phyloP scores from a whole-genome alignment of 2,113 vertebrate genomes.

The Capreolus pygargus region DNA sequence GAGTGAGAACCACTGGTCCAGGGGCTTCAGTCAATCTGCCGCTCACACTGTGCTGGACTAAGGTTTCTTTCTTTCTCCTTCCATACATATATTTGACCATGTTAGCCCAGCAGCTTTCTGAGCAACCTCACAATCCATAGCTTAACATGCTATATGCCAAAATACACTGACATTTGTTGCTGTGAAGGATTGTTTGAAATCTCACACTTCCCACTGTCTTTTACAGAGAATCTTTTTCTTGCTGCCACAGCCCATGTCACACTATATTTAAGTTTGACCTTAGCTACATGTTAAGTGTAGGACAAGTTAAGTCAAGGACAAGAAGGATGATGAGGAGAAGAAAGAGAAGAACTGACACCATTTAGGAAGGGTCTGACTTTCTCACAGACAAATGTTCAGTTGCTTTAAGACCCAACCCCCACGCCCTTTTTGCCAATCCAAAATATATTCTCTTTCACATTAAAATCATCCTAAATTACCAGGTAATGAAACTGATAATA shows the following conservation, averaged over 20 bases:
- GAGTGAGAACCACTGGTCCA: background rate
- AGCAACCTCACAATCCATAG: background rate
- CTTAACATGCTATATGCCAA: background rate
- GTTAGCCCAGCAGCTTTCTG: background rate
- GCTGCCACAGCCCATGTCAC: background rate
- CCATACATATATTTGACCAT: background rate
- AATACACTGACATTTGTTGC: background rate
- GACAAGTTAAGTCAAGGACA: background rate
- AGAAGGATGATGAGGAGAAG: background rate
- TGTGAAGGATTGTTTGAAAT: background rate
- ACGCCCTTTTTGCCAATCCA: background rate
- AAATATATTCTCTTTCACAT: background rate
- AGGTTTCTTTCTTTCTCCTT: background rate
- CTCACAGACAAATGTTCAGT: background rate
- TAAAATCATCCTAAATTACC: background rate
- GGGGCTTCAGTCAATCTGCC: background rate
- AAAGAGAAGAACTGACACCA: background rate
- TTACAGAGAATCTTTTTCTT: background rate
- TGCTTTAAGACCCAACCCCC: background rate
- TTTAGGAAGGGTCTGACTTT: background rate
- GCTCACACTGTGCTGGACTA: background rate
- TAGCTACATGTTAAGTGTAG: background rate
- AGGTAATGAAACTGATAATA: background rate
- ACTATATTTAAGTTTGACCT: background rate
- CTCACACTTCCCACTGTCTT: constrained; percentile 26